A percentile compares a stretch with the other conserved stretches of the same genome.
Evolutionary conservation across 92 coral and sea anemone species (phyloP).

Genomic region (Pocillopora meandrina): DNA sequence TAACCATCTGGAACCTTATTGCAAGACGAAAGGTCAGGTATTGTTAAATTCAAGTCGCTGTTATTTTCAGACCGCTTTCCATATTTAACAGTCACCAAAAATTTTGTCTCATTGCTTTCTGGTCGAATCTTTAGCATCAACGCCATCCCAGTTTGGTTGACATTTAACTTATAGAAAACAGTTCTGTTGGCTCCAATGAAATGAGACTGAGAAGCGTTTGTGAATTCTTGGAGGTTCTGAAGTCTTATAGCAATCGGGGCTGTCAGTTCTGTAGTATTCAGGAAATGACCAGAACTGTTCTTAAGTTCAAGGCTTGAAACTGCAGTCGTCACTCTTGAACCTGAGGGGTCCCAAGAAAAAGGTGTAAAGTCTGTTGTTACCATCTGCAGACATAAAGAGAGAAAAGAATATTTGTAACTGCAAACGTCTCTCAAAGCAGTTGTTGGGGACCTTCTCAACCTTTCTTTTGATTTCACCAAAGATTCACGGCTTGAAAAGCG

Average conservation of each 20-base stretch:
- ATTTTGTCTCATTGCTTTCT: slow-evolving; percentile 9
- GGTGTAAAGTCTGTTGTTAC: slow-evolving; percentile 41
- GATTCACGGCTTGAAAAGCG: no score
- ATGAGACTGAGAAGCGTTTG: slow-evolving; percentile 13
- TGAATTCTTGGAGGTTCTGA: slow-evolving; percentile 24
- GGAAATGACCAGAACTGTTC: slow-evolving; percentile 32
- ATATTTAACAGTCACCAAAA: slow-evolving; percentile 26
- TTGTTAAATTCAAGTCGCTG: slow-evolving; percentile 18
- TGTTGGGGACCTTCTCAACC: no score
- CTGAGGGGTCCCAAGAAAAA: slow-evolving; percentile 57
- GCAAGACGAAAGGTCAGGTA: slow-evolving; percentile 26
- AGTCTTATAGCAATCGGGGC: slow-evolving; percentile 39
- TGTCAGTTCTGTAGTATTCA: slow-evolving; percentile 28
- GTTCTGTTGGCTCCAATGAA: slow-evolving; percentile 34
- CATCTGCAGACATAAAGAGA: slow-evolving; percentile 27
- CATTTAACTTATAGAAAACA: slow-evolving; percentile 40
- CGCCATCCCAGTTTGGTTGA: slow-evolving; percentile 22
- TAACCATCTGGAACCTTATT: not conserved
- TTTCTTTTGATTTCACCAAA: no score
- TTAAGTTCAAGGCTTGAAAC: slow-evolving; percentile 51
- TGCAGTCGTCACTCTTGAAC: slow-evolving; percentile 40
- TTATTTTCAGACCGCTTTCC: slow-evolving; percentile 16
- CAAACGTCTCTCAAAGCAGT: no score
- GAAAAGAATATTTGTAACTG: not conserved
- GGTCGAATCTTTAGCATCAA: slow-evolving; percentile 41